phyloP scores from a whole-genome alignment of 2,113 vertebrate genomes.

The Melozone crissalis region DNA sequence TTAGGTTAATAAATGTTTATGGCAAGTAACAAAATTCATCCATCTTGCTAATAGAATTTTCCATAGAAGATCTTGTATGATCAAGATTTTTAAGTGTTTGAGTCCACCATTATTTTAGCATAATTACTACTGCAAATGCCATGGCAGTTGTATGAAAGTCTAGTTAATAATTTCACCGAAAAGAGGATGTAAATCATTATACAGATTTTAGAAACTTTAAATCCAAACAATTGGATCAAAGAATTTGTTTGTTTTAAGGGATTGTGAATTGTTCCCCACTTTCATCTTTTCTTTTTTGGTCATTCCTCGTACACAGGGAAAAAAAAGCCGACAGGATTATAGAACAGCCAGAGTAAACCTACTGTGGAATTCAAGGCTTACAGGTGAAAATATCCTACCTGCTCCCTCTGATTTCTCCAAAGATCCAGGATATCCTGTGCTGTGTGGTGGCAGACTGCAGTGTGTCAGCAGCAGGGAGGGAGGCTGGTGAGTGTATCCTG shows the following conservation, averaged over 20 bases:
- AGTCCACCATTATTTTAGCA: not conserved
- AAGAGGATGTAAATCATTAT: not conserved
- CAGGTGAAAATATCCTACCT: not conserved
- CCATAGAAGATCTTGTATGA: not conserved
- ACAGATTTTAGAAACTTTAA: not conserved
- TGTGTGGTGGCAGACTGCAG: not conserved
- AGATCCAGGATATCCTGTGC: not conserved
- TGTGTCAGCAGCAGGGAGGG: not conserved
- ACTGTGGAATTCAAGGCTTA: not conserved
- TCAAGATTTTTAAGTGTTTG: not conserved
- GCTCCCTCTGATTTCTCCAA: not conserved
- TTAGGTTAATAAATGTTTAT: not conserved
- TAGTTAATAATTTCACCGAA: not conserved
- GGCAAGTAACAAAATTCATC: not conserved
- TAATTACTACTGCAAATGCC: not conserved
- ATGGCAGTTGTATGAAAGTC: not conserved
- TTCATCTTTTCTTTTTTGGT: not conserved
- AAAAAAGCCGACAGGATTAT: not conserved
- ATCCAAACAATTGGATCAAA: not conserved
- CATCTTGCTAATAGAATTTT: not conserved
- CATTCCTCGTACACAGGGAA: not conserved
- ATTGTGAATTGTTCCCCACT: not conserved
- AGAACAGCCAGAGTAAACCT: not conserved
- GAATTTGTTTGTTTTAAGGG: not conserved
- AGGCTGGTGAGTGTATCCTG: rapidly evolving